phyloP scores from a whole-genome alignment of 2,797 vertebrate species.

The Tachyglossus aculeatus region DNA sequence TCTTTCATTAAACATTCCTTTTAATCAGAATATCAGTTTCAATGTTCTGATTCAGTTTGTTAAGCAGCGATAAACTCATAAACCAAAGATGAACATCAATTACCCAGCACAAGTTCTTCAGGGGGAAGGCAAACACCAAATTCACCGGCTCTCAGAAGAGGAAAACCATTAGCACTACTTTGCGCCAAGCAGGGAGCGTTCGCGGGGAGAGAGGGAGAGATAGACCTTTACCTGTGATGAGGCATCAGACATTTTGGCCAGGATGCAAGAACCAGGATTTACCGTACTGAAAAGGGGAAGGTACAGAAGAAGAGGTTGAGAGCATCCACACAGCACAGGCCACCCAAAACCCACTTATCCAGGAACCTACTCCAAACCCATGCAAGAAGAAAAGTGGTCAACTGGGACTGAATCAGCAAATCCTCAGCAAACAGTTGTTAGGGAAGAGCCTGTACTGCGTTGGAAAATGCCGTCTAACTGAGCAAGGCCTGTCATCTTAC shows the following conservation, averaged over 20 bases:
- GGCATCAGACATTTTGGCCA: neutral
- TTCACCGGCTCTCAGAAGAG: slow-evolving; percentile 43
- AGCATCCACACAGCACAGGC: neutral
- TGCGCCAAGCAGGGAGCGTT: slow-evolving; percentile 21
- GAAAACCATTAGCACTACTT: slow-evolving; percentile 35
- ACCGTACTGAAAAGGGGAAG: neutral
- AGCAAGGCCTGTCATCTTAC: slow-evolving; percentile 32
- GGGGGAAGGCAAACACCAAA: slow-evolving; percentile 10
- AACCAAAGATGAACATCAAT: slow-evolving; percentile 62
- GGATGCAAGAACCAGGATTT: neutral
- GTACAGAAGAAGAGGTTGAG: neutral
- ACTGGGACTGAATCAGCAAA: slow-evolving; percentile 4
- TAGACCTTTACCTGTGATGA: slow-evolving; percentile 38
- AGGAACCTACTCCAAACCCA: neutral
- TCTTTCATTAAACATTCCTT: slow-evolving; percentile 86
- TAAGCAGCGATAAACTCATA: slow-evolving; percentile 60
- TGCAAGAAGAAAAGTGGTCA: neutral
- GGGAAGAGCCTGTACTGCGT: too few relatives aligned
- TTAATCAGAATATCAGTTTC: slow-evolving; percentile 84
- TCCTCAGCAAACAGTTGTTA: neutral
- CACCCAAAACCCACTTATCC: slow-evolving; percentile 8
- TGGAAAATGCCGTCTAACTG: slow-evolving; percentile 15
- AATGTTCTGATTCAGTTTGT: slow-evolving; percentile 75
- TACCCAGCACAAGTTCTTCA: slow-evolving; percentile 9
- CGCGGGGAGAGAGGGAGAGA: neutral